Base-by-base conservation (phyloP, 1,140 invertebrate species). In the Meloidogyne hapla region DNA sequence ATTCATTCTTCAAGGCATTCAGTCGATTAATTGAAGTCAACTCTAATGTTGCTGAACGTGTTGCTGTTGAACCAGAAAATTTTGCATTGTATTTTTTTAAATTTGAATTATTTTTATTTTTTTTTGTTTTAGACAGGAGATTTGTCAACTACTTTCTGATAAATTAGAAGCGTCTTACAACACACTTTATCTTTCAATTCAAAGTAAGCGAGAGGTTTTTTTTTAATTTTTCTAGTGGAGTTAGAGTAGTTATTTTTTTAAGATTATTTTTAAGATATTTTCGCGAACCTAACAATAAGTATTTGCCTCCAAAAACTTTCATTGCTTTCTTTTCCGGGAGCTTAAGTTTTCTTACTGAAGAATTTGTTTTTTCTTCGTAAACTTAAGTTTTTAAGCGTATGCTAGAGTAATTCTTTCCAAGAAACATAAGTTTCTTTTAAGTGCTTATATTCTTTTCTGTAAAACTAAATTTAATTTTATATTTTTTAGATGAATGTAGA, bases 401-500 rank as follows among this genome's bases (percentile, higher is more conserved):
- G n/a, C n/a, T n/a, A n/a, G n/a, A n/a, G n/a, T n/a, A n/a, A n/a
- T n/a, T n/a, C n/a, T n/a, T 26, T 71, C 42, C 8, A 6, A n/a
- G 21, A 13, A n/a, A 13, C 26, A 26, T 21, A 13, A n/a, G 82
- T 38, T 78, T 63, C 68, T 2, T n/a, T n/a, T n/a, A n/a, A n/a
- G n/a, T n/a, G n/a, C n/a, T n/a, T n/a, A n/a, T n/a, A n/a, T n/a
- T n/a, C 10, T 8, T 77, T 77, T 40, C 23, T 5, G 78, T n/a
- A n/a, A 5, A 67, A 80, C 67, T 68, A 2, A 18, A n/a, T 33
- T 42, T 33, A 68, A 2, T 23, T 42, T 68, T 33, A 48, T 9
- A n/a, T 9, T 8, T 33, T 6, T 8, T 65, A 40, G 83, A 85
- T 23, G 84, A 85, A 80, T 85, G 84, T 61, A 84, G 84, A 18